Percentiles rank a stretch among this genome's conserved stretches.
Conservation (phyloP, 2,113 vertebrate species). For the Melanerpes formicivorus region DNA sequence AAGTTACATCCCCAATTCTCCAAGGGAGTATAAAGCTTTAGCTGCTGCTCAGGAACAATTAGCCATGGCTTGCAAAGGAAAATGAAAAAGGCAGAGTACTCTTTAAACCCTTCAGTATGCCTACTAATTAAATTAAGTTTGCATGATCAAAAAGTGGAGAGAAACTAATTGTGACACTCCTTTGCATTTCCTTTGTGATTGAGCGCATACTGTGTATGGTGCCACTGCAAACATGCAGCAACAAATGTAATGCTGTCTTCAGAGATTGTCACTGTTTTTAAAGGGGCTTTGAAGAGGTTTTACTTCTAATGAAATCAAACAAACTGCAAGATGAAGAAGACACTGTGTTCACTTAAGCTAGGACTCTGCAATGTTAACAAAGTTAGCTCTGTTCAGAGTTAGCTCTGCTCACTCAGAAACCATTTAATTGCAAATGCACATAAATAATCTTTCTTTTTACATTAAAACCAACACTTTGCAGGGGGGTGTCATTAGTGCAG, state of each 20-base stretch:
- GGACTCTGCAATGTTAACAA: neutral
- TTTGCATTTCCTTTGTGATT: neutral
- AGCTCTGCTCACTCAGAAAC: constrained; percentile 13
- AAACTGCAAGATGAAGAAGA: neutral
- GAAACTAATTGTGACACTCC: neutral
- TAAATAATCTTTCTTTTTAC: neutral
- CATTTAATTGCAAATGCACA: neutral
- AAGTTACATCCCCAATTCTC: neutral
- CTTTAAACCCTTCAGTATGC: constrained; percentile 57
- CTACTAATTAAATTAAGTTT: constrained; percentile 49
- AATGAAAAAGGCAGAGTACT: constrained; percentile 36
- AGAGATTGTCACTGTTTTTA: neutral
- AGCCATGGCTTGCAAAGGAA: constrained; percentile 53
- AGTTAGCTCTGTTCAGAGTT: neutral
- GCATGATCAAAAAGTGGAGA: constrained; percentile 36
- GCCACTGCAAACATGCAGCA: neutral
- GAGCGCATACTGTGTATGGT: neutral
- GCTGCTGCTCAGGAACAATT: constrained; percentile 18
- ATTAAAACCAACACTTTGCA: neutral
- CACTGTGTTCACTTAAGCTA: neutral
- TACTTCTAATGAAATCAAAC: neutral
- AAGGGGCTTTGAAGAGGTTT: neutral
- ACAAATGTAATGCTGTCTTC: neutral
- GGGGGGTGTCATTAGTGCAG: neutral
- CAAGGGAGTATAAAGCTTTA: constrained; percentile 55